These are phyloP conservation scores for Drosophila maculinotata DNA, from an alignment of 2,888 invertebrate genomes.

Conservation along the genomic window DNA sequence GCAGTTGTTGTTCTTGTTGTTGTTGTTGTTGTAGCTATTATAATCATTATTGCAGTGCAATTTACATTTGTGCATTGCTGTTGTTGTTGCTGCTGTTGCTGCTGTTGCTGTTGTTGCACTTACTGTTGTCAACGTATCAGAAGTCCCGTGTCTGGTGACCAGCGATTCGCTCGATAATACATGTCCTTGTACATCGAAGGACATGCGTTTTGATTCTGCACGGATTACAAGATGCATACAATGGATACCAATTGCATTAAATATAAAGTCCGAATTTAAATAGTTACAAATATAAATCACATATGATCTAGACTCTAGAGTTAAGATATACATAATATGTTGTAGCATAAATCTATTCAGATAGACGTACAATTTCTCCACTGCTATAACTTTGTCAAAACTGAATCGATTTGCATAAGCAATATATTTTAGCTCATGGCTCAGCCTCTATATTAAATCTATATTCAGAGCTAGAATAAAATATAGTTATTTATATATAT, in stretches of 20 bases:
- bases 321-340: background rate
- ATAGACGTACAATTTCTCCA: no score
- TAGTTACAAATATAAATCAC: no score
- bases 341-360: no score
- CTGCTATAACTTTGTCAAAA: no score
- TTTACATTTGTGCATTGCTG: conserved; percentile 20
- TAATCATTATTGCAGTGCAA: conserved; percentile 46
- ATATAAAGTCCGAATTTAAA: no score
- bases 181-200: conserved; percentile 95
- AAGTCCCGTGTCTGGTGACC: conserved; percentile 84
- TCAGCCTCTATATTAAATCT: no score
- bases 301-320: no score
- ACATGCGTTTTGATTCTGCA: conserved; percentile 88
- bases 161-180: conserved; percentile 90
- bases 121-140: conserved; percentile 83
- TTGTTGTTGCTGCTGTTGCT: no score
- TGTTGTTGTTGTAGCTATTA: conserved; percentile 50
- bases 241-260: background rate
- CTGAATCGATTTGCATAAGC: no score
- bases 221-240: background rate
- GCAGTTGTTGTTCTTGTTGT: conserved; percentile 36
- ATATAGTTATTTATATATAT: no score
- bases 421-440: no score
- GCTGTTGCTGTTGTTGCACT: conserved; percentile 19
- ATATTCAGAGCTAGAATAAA: no score